phyloP scores from a whole-genome alignment of 2,797 vertebrate species.

The Clarias fuscus region DNA sequence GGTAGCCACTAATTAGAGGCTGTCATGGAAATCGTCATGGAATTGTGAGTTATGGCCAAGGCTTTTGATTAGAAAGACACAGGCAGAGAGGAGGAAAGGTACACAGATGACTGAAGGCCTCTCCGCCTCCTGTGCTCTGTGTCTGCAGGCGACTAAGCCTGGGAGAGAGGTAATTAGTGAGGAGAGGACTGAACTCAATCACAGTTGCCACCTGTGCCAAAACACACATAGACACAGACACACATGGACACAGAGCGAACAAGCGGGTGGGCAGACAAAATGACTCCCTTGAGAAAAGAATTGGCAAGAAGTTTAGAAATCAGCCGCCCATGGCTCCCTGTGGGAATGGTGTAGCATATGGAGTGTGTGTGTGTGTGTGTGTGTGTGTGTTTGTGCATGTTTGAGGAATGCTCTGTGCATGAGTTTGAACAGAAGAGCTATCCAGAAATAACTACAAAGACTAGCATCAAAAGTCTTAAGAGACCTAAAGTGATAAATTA shows the following conservation, averaged over 20 bases:
- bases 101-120: slow-evolving; percentile 16
- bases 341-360: slow-evolving; percentile 54
- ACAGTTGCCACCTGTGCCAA: slow-evolving; percentile 51
- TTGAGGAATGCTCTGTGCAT: slow-evolving; percentile 1
- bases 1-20: slow-evolving; percentile 72
- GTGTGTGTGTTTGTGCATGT: slow-evolving; percentile 16
- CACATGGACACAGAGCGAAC: slow-evolving; percentile 44
- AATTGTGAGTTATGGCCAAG: slow-evolving; percentile 49
- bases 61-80: slow-evolving; percentile 58
- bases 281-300: slow-evolving; percentile 49
- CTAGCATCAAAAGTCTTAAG: not conserved
- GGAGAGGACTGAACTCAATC: slow-evolving; percentile 54
- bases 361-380: slow-evolving; percentile 25
- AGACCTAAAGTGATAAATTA: slow-evolving; percentile 11
- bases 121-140: slow-evolving; percentile 21
- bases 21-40: slow-evolving; percentile 55
- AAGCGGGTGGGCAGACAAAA: slow-evolving; percentile 58
- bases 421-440: not conserved
- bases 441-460: not conserved
- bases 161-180: slow-evolving; percentile 57
- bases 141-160: slow-evolving; percentile 46
- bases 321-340: slow-evolving; percentile 43
- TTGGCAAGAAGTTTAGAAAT: slow-evolving; percentile 53
- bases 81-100: not conserved
- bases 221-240: slow-evolving; percentile 36